Evolutionary conservation across 2,888 invertebrate genomes (phyloP).

Genomic region (Parascotia fuliginaria): DNA sequence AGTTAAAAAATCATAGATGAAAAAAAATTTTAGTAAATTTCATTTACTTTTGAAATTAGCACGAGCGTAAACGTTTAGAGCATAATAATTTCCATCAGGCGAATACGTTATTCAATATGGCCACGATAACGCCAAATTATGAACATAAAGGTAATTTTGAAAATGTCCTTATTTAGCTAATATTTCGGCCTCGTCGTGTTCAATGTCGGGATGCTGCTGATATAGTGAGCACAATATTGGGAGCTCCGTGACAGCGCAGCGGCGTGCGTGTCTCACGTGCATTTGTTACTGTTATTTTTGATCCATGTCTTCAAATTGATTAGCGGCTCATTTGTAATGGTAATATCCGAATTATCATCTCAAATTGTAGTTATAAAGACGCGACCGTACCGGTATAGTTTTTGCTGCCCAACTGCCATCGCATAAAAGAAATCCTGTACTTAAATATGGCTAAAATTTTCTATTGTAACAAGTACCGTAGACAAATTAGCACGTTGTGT

Average conservation of each 20-base stretch:
- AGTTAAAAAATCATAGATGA: too few relatives aligned
- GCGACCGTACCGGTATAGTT: neutral
- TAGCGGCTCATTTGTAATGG: slow-evolving; percentile 2
- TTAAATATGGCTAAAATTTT: too few relatives aligned
- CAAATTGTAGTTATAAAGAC: neutral
- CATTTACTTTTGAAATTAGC: too few relatives aligned
- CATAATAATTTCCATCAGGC: too few relatives aligned
- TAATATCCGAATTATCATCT: slow-evolving; percentile 2
- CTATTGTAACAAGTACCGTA: neutral
- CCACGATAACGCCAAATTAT: neutral
- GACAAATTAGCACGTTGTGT: slow-evolving; percentile 4
- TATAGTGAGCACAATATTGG: neutral
- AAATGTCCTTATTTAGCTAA: slow-evolving; percentile 1
- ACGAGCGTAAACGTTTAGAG: too few relatives aligned
- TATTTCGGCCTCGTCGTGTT: slow-evolving; percentile 2
- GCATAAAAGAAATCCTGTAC: neutral
- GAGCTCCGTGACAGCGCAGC: neutral
- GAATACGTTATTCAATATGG: neutral
- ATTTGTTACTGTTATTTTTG: slow-evolving; percentile 1
- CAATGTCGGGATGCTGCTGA: neutral
- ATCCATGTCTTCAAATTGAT: slow-evolving; percentile 1
- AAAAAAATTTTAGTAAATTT: too few relatives aligned
- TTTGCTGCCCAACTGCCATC: neutral
- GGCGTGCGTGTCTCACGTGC: neutral
- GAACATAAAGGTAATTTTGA: neutral